A percentile compares a stretch with the other conserved stretches of the same genome.
These are phyloP conservation scores for Ernsta delagoae DNA, from an alignment of 2,888 invertebrate species.

Conservation along the genomic window DNA sequence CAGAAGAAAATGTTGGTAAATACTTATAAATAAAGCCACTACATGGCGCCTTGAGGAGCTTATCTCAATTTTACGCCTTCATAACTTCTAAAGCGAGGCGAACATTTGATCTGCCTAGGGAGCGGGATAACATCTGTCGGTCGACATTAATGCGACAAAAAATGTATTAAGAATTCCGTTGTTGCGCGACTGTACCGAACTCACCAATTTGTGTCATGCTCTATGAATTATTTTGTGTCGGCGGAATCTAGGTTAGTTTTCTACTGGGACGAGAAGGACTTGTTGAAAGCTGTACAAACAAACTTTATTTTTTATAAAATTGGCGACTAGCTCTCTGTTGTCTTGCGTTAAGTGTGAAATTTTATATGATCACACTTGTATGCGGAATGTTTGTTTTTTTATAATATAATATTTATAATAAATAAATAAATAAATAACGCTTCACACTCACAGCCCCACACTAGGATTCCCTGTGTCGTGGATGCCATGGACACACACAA, in stretches of 20 bases:
- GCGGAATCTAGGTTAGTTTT: slow-evolving; percentile 30
- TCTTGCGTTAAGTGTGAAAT: too few relatives aligned
- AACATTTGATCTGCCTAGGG: slow-evolving; percentile 70
- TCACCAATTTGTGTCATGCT: slow-evolving; percentile 43
- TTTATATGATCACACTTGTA: too few relatives aligned
- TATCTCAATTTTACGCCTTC: slow-evolving; percentile 74
- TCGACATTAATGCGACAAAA: slow-evolving; percentile 71
- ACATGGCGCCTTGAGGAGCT: slow-evolving; percentile 51
- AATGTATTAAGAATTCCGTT: slow-evolving; percentile 47
- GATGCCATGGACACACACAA: too few relatives aligned
- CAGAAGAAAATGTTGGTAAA: neutral
- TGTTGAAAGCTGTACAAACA: slow-evolving; percentile 1
- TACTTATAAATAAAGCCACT: slow-evolving; percentile 43
- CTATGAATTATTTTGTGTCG: slow-evolving; percentile 44
- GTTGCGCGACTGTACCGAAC: slow-evolving; percentile 36
- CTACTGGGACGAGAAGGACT: slow-evolving; percentile 9
- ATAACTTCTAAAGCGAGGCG: slow-evolving; percentile 64
- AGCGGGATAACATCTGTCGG: slow-evolving; percentile 67
- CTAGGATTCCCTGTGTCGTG: too few relatives aligned
- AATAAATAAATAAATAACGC: too few relatives aligned
- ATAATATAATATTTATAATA: too few relatives aligned
- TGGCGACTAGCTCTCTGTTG: too few relatives aligned
- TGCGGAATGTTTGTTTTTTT: too few relatives aligned
- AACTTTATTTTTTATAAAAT: too few relatives aligned
- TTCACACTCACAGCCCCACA: too few relatives aligned